Conservation (phyloP, 2,113 vertebrate genomes). For the Crotalus horridus region DNA sequence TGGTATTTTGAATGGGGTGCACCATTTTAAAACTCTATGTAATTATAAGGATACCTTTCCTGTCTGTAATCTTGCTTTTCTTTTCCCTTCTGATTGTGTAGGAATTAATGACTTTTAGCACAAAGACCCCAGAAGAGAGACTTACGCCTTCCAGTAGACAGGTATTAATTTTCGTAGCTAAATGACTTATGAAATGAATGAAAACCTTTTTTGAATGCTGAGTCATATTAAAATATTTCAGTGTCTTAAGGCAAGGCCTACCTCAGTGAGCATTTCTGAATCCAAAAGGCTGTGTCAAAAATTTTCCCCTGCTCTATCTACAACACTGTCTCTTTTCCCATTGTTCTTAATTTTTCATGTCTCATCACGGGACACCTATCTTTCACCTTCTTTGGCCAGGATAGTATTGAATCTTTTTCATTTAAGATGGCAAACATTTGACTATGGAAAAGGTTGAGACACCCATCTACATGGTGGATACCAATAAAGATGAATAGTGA, state of each 20-base stretch:
- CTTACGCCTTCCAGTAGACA: constrained; percentile 83
- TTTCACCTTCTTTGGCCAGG: neutral
- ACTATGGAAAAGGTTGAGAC: neutral
- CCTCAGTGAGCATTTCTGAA: neutral
- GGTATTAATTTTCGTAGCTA: constrained; percentile 65
- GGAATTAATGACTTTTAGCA: constrained; percentile 87
- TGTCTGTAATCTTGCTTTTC: neutral
- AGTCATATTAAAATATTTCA: neutral
- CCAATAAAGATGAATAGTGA: neutral
- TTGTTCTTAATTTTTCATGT: neutral
- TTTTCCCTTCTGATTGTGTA: constrained; percentile 57
- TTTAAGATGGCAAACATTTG: neutral
- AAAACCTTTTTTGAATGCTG: neutral
- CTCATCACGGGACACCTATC: neutral
- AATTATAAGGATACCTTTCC: fast-evolving
- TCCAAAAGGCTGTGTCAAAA: neutral
- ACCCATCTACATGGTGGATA: neutral
- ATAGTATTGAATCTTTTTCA: neutral
- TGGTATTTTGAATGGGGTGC: neutral
- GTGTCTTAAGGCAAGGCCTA: neutral
- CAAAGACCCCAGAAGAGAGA: constrained; percentile 78
- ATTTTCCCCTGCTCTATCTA: neutral
- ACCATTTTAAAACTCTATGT: neutral
- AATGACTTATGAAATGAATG: neutral
- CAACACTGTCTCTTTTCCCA: neutral